These are phyloP conservation scores for Triplophysa yarkandensis DNA, from an alignment of 2,797 vertebrate genomes.

Conservation along the genomic window DNA sequence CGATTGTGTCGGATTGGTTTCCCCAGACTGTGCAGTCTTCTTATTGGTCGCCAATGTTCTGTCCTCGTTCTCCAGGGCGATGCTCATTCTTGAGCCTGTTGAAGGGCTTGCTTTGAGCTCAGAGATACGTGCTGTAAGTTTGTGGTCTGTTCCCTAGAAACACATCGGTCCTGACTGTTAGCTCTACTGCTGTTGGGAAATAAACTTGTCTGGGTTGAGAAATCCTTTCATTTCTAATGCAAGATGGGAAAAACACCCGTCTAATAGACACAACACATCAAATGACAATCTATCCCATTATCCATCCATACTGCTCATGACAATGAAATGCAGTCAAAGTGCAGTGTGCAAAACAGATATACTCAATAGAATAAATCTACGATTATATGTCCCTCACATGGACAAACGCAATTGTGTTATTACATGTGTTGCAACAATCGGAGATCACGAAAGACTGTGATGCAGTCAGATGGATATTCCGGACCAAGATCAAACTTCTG, in stretches of 20 bases:
- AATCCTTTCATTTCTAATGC: not conserved
- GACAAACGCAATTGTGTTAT: constrained; percentile 51
- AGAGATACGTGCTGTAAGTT: constrained; percentile 1
- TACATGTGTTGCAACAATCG: constrained; percentile 44
- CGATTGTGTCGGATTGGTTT: constrained; percentile 55
- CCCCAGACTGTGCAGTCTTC: constrained; percentile 20
- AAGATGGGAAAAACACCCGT: not conserved
- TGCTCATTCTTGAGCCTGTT: not conserved
- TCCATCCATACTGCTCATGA: too few species aligned
- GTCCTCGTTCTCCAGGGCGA: constrained; percentile 24
- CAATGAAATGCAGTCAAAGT: too few species aligned
- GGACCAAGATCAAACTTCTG: too few species aligned
- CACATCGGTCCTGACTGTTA: constrained; percentile 11
- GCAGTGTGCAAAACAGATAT: too few species aligned
- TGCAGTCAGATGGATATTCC: too few species aligned
- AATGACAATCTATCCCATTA: not conserved
- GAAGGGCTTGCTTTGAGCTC: constrained; percentile 23
- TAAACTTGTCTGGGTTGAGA: not conserved
- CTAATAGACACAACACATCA: not conserved
- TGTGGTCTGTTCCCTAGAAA: constrained; percentile 56
- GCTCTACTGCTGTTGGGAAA: not conserved
- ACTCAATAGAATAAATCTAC: too few species aligned
- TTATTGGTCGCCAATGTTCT: constrained; percentile 46
- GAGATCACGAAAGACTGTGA: constrained; percentile 24
- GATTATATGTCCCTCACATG: too few species aligned